Evolutionary conservation across 1,140 invertebrate species (phyloP), one percentile per base, ranked within the genome.

Genomic region (Panagrolaimus sp.): DNA sequence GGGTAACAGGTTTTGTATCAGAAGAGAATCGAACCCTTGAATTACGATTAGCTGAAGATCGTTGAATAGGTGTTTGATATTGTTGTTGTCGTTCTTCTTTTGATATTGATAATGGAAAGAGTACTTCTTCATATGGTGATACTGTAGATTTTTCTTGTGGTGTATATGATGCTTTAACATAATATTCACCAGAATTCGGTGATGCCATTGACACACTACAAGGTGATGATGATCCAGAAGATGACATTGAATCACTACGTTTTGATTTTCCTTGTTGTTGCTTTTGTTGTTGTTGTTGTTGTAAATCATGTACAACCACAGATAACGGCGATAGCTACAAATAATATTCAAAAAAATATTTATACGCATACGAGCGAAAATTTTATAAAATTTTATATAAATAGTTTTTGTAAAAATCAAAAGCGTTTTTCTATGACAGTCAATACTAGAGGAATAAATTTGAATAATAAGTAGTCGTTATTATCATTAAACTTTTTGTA

Each of bases 321-420:
- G 51, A 57, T 57, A 57, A 57, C 51, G 51, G 51, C 51, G 51
- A 25, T 57, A 20, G 51, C 51, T 57, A 57, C 51, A 57, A 57
- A 57, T n/a, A 57, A 57, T 57, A 27, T 38, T 38, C 2, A 38
- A 38, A 38, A 38, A 38, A 38, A 38, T 38, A 38, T 38, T 38
- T 38, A 38, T 4, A 38, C 31, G 31, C 31, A 4, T 38, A 38
- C 31, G 31, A 38, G 31, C 31, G 7, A 38, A 38, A 38, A 4
- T 4, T 38, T 38, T 7, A 7, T 38, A 38, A 38, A 38, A 38
- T 38, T 38, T 38, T 38, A 38, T n/a, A n/a, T n/a, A 38, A 4
- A 38, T 38, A 4, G 31, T 7, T 38, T 38, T 38, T 38, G 2
- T 4, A 38, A 38, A 38, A 38, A 38, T 38, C 2, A 38, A 38